Evolutionary conservation across 2,888 invertebrate species (phyloP), one percentile per base, ranked within the genome.

Genomic region (Megaustenia siamemsis): DNA sequence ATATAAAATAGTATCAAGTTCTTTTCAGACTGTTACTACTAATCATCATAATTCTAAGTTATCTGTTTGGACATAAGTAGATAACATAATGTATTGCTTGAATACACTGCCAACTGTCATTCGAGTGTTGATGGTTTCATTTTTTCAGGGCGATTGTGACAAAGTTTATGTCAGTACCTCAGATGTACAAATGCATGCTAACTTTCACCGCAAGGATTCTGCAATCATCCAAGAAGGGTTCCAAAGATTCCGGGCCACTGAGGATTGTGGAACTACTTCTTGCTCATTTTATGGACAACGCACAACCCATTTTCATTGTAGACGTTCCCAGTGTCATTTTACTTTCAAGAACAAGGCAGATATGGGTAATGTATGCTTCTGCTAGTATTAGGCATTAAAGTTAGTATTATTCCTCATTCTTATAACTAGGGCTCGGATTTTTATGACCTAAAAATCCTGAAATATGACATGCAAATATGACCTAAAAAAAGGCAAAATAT

Each of bases 341-440:
- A 99, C 98, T 0, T 99, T 99, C 95, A 99, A 99, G 95, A 99
- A 99, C 94, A 99, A 99, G 94, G 98, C 98, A 90, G 99, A 99
- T 95, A 99, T 99, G 98, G 99, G 98, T 99, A 95, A 95, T 96
- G 21, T 12, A 15, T 49, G 6, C 15, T 49, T n/a, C n/a, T n/a
- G n/a, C n/a, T n/a, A n/a, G n/a, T n/a, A n/a, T n/a, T n/a, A n/a
- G n/a, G n/a, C n/a, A n/a, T n/a, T n/a, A n/a, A n/a, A n/a, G n/a
- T n/a, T n/a, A n/a, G n/a, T n/a, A n/a, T n/a, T n/a, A n/a, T n/a
- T n/a, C n/a, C n/a, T n/a, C n/a, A n/a, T n/a, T n/a, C n/a, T n/a
- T n/a, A n/a, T n/a, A n/a, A n/a, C n/a, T n/a, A n/a, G n/a, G n/a
- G n/a, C n/a, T n/a, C n/a, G n/a, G n/a, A n/a, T n/a, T n/a, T n/a